These are phyloP conservation scores for Anhinga anhinga DNA, from an alignment of 2,113 vertebrate genomes.

Conservation along the genomic window DNA sequence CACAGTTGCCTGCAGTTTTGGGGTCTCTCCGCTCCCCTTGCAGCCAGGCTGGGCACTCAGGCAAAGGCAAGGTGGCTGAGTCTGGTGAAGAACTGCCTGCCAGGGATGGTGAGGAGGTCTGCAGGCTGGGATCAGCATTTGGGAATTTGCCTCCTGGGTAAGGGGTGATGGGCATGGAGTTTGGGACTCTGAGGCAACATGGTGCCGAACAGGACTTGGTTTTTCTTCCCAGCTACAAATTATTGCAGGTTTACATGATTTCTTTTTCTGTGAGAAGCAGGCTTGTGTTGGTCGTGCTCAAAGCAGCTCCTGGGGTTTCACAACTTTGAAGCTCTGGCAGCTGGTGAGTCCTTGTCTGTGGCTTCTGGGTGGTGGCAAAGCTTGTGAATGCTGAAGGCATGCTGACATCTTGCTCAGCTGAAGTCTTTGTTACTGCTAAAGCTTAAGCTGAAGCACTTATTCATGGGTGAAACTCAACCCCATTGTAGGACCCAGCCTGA, in stretches of 20 bases:
- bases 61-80: neutral
- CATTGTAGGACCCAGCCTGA: neutral
- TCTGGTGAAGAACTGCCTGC: neutral
- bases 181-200: neutral
- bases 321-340: neutral
- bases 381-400: neutral
- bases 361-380: neutral
- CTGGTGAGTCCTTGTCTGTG: neutral
- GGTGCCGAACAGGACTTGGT: neutral
- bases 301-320: neutral
- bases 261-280: neutral
- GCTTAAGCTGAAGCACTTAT: neutral
- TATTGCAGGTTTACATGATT: neutral
- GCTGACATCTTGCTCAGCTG: neutral
- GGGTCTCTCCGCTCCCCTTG: neutral
- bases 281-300: fast-evolving
- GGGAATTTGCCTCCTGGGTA: neutral
- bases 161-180: neutral
- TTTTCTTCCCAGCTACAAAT: neutral
- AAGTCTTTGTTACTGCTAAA: neutral
- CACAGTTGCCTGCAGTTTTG: neutral
- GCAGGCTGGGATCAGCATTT: neutral
- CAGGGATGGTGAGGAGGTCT: fast-evolving
- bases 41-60: neutral
- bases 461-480: neutral